These are phyloP conservation scores for Mallotus villosus DNA, from an alignment of 2,797 vertebrate species.

Conservation along the genomic window DNA sequence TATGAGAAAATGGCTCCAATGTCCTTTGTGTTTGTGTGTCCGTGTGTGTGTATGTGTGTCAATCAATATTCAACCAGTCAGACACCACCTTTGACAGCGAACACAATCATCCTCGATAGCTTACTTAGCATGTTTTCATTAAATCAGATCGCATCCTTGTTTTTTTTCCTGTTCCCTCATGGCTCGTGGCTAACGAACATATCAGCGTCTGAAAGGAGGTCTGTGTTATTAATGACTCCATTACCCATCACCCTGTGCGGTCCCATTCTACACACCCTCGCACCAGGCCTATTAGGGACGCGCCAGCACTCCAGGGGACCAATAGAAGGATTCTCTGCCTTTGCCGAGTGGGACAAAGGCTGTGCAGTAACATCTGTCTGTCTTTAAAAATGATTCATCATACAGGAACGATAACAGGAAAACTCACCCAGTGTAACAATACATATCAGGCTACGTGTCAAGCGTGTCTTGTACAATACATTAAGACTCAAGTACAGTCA, in stretches of 20 bases:
- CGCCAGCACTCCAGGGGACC: constrained; percentile 67
- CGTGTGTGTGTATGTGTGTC: constrained; percentile 2
- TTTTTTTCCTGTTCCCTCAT: constrained; percentile 65
- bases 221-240: constrained; percentile 81
- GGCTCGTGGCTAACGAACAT: constrained; percentile 72
- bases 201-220: constrained; percentile 78
- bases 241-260: constrained; percentile 80
- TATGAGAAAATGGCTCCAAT: constrained; percentile 67
- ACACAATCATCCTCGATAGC: constrained; percentile 58
- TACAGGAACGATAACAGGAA: constrained; percentile 26
- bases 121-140: constrained; percentile 48
- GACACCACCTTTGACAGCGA: constrained; percentile 53
- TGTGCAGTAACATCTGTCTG: constrained; percentile 69
- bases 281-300: constrained; percentile 73
- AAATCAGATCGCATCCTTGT: constrained; percentile 71
- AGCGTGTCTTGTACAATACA: too few relatives aligned
- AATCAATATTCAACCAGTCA: constrained; percentile 51
- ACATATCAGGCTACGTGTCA: neutral
- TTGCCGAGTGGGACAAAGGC: constrained; percentile 63
- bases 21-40: constrained; percentile 40
- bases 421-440: constrained; percentile 7
- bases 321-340: constrained; percentile 62
- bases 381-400: constrained; percentile 67
- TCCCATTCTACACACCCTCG: constrained; percentile 72
- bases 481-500: too few relatives aligned